Evolutionary conservation across 1,140 invertebrate genomes (phyloP), one percentile per base, ranked within the genome.

Genomic region (Lanistes nyassanus): DNA sequence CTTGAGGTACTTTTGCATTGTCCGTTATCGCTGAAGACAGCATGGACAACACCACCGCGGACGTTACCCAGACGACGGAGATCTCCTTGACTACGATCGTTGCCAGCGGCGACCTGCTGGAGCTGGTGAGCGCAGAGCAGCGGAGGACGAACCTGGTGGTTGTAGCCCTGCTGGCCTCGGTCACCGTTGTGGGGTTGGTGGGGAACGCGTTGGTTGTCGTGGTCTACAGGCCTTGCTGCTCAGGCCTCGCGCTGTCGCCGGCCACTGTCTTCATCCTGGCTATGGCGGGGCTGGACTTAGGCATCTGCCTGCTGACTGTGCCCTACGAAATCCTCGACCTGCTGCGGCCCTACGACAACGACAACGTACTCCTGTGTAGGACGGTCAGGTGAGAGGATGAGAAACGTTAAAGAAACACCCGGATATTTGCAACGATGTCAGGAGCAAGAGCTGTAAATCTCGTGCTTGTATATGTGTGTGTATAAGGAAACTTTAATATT

Each of bases 271-370:
- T 71, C 69, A 71, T 71, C 69, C 47, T 71, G 69, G 67, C 37
- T 9, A 71, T 71, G 69, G 69, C 69, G 16, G 69, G 5, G 47
- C 69, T 71, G 53, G 69, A 71, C 69, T 3, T 71, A 34, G 69
- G 51, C 26, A 58, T 6, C 53, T 71, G 67, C 26, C n/a, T 71
- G 51, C 31, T 71, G 53, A 55, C 29, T 16, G 13, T 71, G 69
- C 69, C 69, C 21, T 71, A 71, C 69, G 69, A 71, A 36, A 71
- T 71, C 11, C 51, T 56, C n/a, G 69, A 71, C 69, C 69, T 71
- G 11, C 26, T 71, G 53, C 34, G 3, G 53, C 69, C 69, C 37
- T 71, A 71, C 69, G 26, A 36, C 69, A 58, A 71, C 55, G 69
- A 71, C 69, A 71, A 71, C 55, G 31, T 71, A 11, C 53, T 5